phyloP scores from a whole-genome alignment of 1,140 invertebrate species.

The Achroia grisella region DNA sequence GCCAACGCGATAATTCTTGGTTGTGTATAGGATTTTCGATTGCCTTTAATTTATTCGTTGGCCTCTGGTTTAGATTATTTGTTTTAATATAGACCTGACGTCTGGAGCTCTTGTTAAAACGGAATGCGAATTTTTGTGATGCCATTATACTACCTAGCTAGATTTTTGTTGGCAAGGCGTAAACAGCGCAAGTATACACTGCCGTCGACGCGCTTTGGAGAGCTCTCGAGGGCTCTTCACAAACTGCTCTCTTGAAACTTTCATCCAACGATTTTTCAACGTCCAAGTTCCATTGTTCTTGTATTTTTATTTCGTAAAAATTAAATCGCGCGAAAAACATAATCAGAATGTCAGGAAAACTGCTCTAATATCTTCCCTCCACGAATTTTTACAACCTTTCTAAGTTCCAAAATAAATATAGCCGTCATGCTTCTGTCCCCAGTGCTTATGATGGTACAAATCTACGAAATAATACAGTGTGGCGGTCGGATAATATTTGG shows the following conservation, averaged over 20 bases:
- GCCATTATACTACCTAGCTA: background rate
- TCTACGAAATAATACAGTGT: conserved; percentile 48
- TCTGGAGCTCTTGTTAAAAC: background rate
- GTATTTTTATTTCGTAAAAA: conserved; percentile 1
- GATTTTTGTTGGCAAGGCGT: conserved; percentile 31
- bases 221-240: conserved; percentile 41
- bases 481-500: conserved; percentile 58
- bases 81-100: conserved; percentile 19
- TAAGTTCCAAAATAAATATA: conserved; percentile 54
- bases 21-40: conserved; percentile 39
- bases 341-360: conserved; percentile 2
- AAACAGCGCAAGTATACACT: conserved; percentile 39
- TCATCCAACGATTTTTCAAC: conserved; percentile 28
- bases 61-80: conserved; percentile 16
- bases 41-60: conserved; percentile 48
- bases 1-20: conserved; percentile 61
- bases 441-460: conserved; percentile 44
- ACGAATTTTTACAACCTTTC: conserved; percentile 30
- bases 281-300: conserved; percentile 20
- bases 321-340: background rate
- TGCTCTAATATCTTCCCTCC: conserved; percentile 30
- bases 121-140: too few relatives aligned
- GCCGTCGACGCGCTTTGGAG: conserved; percentile 36
- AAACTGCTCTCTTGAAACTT: conserved; percentile 44
- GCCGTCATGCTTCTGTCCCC: conserved; percentile 36